Evolutionary conservation across 2,888 invertebrate genomes (phyloP).

Genomic region (Pterostichus niger): DNA sequence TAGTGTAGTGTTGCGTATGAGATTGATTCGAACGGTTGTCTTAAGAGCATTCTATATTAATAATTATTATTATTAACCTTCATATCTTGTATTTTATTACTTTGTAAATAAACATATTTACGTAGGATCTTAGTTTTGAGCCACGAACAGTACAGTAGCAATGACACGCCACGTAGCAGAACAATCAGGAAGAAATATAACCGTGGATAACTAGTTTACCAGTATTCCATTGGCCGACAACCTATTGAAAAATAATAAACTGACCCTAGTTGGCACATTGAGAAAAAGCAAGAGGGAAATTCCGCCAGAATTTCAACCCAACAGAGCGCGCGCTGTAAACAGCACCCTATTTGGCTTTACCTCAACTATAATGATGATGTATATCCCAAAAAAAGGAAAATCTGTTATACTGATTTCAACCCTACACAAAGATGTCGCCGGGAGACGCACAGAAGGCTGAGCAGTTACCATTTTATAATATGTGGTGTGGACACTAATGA

Average conservation of each 20-base stretch:
- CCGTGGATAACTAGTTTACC: slow-evolving; percentile 68
- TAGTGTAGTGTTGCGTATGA: no score
- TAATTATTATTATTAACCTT: no score
- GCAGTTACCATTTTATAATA: slow-evolving; percentile 70
- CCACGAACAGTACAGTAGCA: no score
- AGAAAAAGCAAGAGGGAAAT: slow-evolving; percentile 67
- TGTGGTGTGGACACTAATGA: slow-evolving; percentile 67
- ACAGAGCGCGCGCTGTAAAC: slow-evolving; percentile 57
- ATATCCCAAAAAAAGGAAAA: slow-evolving; percentile 69
- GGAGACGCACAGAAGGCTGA: slow-evolving; percentile 69
- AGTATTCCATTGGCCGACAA: slow-evolving; percentile 60
- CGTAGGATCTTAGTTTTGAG: no score
- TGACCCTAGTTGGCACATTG: slow-evolving; percentile 67
- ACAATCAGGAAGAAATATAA: slow-evolving; percentile 62
- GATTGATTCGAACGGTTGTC: no score
- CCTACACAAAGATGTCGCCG: slow-evolving; percentile 69
- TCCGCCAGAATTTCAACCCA: slow-evolving; percentile 67
- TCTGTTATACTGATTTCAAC: slow-evolving; percentile 69
- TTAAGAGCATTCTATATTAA: no score
- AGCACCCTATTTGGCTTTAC: slow-evolving; percentile 66
- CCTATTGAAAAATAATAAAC: slow-evolving; percentile 50
- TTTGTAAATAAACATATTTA: no score
- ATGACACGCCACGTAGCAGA: no score
- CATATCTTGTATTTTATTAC: no score
- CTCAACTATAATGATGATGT: slow-evolving; percentile 68